phyloP scores from a whole-genome alignment of 2,888 invertebrate species.

The Aproaerema taeniolella region DNA sequence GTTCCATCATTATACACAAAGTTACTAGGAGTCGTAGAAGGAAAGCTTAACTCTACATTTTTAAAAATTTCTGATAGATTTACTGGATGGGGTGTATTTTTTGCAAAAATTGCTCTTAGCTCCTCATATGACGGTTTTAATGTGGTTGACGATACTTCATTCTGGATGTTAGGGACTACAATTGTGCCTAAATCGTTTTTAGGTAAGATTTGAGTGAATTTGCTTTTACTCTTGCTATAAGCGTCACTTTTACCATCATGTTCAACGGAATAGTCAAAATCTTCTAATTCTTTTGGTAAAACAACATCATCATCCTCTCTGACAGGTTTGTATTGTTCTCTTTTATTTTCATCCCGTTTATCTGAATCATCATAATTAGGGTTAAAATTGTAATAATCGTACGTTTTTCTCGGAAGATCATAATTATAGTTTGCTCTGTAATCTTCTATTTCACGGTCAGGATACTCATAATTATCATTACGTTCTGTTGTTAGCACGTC shows the following conservation, averaged over 20 bases:
- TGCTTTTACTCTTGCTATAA: slow-evolving; percentile 45
- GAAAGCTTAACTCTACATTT: slow-evolving; percentile 32
- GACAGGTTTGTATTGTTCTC: slow-evolving; percentile 20
- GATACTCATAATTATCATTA: too few species aligned
- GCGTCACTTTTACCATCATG: slow-evolving; percentile 33
- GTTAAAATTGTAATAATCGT: too few species aligned
- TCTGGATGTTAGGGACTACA: slow-evolving; percentile 19
- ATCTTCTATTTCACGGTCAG: too few species aligned
- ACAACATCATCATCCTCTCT: slow-evolving; percentile 29
- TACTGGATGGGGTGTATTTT: too few species aligned
- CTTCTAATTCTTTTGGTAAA: slow-evolving; percentile 50
- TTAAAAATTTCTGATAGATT: too few species aligned
- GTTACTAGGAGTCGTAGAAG: slow-evolving; percentile 33
- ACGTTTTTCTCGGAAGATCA: too few species aligned
- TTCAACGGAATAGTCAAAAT: slow-evolving; percentile 50
- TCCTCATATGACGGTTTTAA: slow-evolving; percentile 34
- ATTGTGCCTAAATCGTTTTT: slow-evolving; percentile 17
- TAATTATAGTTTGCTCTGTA: not conserved
- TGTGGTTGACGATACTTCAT: slow-evolving; percentile 3
- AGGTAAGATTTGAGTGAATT: slow-evolving; percentile 34
- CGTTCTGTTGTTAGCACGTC: too few species aligned
- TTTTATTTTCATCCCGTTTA: slow-evolving; percentile 22
- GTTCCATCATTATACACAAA: slow-evolving; percentile 25
- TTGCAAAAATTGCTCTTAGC: slow-evolving; percentile 43
- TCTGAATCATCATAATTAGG: slow-evolving; percentile 20